phyloP scores from a whole-genome alignment of 2,797 vertebrate genomes.

The Orientallactaga sibirica region DNA sequence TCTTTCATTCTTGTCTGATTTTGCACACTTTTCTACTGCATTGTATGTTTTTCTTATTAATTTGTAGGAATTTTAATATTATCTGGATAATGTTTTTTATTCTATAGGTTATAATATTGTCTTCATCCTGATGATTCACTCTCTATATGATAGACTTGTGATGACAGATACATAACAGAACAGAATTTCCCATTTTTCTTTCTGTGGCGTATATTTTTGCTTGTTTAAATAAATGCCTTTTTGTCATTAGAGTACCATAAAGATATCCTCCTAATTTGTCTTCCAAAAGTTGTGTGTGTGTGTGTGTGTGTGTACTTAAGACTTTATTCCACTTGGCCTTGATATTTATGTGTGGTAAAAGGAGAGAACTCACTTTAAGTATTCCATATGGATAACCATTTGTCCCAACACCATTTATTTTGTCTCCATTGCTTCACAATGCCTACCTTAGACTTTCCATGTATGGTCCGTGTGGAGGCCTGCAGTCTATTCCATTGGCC shows the following conservation, averaged over 20 bases:
- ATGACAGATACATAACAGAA: conserved; percentile 37
- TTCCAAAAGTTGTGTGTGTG: not conserved
- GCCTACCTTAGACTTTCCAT: not conserved
- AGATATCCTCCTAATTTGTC: conserved; percentile 32
- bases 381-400: not conserved
- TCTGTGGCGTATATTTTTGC: conserved; percentile 32
- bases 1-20: not conserved
- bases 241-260: conserved; percentile 16
- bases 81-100: not conserved
- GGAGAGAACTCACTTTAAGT: not conserved
- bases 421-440: not conserved
- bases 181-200: conserved; percentile 38
- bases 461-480: not conserved
- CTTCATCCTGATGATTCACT: conserved; percentile 33
- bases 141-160: not conserved
- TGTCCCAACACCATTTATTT: not conserved
- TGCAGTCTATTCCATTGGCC: not conserved
- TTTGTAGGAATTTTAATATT: conserved; percentile 14
- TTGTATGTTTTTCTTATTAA: not conserved
- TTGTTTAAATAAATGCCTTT: conserved; percentile 48
- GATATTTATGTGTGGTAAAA: not conserved
- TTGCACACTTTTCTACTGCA: conserved; percentile 1
- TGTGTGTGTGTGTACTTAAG: not conserved
- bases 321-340: conserved; percentile 47
- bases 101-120: conserved; percentile 28